Evolutionary conservation across 2,797 vertebrate species (phyloP).

Genomic region (Pyrrhura leucotis): DNA sequence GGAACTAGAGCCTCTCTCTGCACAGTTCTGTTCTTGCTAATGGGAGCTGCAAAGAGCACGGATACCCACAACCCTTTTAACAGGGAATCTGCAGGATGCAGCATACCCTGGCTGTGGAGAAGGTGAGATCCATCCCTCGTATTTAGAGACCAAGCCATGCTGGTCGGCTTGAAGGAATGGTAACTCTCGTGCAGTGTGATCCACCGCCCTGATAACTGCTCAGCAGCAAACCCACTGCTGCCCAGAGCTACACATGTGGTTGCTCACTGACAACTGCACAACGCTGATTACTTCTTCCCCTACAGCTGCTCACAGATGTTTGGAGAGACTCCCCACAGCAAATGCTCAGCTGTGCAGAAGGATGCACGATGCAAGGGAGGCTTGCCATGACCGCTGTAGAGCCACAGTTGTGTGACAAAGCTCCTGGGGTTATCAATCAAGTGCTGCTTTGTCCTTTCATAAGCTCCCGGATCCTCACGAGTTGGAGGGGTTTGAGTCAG

Average conservation of each 20-base stretch:
- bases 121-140: background rate
- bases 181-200: background rate
- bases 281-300: background rate
- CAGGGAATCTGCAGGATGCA: background rate
- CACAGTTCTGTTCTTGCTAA: conserved; percentile 13
- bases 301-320: background rate
- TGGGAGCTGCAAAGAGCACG: background rate
- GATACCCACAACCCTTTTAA: background rate
- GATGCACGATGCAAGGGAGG: background rate
- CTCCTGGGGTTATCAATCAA: background rate
- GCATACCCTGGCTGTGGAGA: background rate
- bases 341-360: background rate
- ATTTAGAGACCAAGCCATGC: background rate
- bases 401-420: background rate
- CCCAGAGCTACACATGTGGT: background rate
- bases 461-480: background rate
- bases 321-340: background rate
- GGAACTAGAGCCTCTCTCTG: background rate
- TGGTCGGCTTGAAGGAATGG: background rate
- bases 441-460: background rate
- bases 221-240: background rate
- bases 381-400: background rate
- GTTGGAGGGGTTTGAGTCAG: background rate
- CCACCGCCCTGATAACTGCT: background rate
- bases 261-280: background rate